Evolutionary conservation across 2,113 vertebrate species (phyloP), one percentile per base, ranked within the genome.

Genomic region (Megaceryle maxima): DNA sequence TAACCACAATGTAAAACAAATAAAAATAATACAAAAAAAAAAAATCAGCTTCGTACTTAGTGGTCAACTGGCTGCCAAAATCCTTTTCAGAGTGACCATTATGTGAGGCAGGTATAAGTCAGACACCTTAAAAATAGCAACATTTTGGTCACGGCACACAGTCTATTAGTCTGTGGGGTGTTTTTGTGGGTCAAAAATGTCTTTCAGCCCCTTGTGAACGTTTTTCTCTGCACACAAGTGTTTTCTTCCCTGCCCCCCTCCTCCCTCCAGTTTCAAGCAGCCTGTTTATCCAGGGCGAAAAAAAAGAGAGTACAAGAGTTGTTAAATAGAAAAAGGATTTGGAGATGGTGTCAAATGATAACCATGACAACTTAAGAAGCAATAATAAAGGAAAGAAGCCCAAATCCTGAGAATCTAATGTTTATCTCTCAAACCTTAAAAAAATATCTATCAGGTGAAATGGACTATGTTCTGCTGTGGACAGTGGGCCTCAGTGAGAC

Each of bases 281-380:
- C 29, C 72, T 97, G 74, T 96, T 97, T 96, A 95, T 93, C 91
- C 51, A 85, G 84, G 75, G 86, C 73, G 85, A 62, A 87, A 96
- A 95, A 95, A 94, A 77, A 68, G 24, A 87, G 74, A 95, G n/a
- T 62, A 83, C 18, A 19, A 75, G 63, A 43, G 57, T 88, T 95
- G 83, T 96, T 96, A 97, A 96, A 94, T 21, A 68, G 66, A 87
- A 93, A 97, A 66, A 94, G 51, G 93, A 93, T 98, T 96, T 96
- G 92, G 84, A 97, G 88, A 97, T 85, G 53, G 87, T 97, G 74
- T 96, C 77, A 93, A 53, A 86, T 91, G 96, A 97, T 97, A 98
- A 94, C 95, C 96, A 97, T 97, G 97, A 97, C 97, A 97, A 98
- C 95, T 87, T 76, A 86, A 43, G 78, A 97, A 76, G 88, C 37